Base-by-base conservation (phyloP, 2,888 invertebrate genomes). In the Epinotia demarniana region DNA sequence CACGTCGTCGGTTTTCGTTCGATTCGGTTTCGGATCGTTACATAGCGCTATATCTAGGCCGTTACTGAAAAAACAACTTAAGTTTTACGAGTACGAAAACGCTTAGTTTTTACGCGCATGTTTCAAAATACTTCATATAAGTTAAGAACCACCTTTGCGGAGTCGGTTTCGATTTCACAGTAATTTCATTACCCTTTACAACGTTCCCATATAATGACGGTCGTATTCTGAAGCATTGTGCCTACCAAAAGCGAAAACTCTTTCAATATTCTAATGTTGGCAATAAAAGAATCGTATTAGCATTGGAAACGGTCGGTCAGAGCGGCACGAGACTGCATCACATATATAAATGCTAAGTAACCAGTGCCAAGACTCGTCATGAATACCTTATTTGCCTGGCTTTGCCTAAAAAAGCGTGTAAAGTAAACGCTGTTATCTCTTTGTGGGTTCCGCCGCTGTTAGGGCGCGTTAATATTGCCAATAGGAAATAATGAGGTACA, bases 251-350 rank as follows among this genome's bases (percentile, higher is more conserved):
- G 68, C 76, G 78, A 85, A 86, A 85, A 86, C 85, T 87, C 89
- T 87, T 77, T 77, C 78, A 87, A 89, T 89, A 90, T 90, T 90
- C 90, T 88, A 89, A 90, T 89, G 87, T 83, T 80, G 81, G 86
- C 84, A 89, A 89, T 90, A 89, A 89, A 89, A 89, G 87, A 83
- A 82, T 81, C 82, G 85, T 83, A 86, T 87, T 86, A 84, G 86
- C 87, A 87, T 87, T 79, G 83, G 82, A 84, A 85, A 84, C 83
- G 83, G 75, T 79, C 79, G 81, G 78, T 80, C 81, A 77, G 78
- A 80, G 78, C 80, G 79, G 77, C 68, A 63, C 64, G 70, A 71
- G 74, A 71, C 76, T 72, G 73, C 78, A 72, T 70, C 77, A 77
- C 72, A 78, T 78, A 70, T 76, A 78, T 77, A 77, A 75, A 78